These are phyloP conservation scores for Rosalia funebris DNA, from an alignment of 2,888 invertebrate genomes.

Conservation along the genomic window DNA sequence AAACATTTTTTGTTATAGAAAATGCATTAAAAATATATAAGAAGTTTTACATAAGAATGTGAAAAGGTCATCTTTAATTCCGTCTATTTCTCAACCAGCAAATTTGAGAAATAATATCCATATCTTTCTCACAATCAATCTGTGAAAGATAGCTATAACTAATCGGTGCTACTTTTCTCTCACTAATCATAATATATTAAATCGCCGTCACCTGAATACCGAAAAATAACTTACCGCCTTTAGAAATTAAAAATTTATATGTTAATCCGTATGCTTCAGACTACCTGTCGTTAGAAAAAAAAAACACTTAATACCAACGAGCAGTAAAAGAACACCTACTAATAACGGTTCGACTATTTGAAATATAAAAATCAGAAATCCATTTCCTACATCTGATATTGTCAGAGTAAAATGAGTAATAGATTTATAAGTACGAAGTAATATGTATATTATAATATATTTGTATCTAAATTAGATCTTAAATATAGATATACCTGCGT, in stretches of 20 bases:
- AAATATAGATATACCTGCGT: slow-evolving; percentile 19
- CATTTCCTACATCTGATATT: slow-evolving; percentile 7
- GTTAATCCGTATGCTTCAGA: not conserved
- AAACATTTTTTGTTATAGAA: too few relatives aligned
- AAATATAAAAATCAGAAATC: slow-evolving; percentile 5
- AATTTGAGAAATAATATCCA: too few relatives aligned
- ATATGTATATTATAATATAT: slow-evolving; percentile 8
- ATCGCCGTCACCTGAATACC: not conserved
- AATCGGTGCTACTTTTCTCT: too few relatives aligned
- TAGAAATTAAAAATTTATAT: not conserved
- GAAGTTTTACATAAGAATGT: too few relatives aligned
- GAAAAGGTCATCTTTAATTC: too few relatives aligned
- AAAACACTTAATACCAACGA: not conserved
- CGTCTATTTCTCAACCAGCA: too few relatives aligned
- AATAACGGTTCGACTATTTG: slow-evolving; percentile 1
- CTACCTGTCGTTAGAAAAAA: not conserved
- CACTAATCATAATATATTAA: too few relatives aligned
- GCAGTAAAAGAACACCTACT: not conserved
- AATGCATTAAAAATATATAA: too few relatives aligned
- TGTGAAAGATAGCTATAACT: too few relatives aligned
- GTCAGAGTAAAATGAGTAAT: slow-evolving; percentile 2
- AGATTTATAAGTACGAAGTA: slow-evolving; percentile 2
- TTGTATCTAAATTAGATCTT: slow-evolving; percentile 11
- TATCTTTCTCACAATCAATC: too few relatives aligned
- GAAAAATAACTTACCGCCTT: not conserved